Evolutionary conservation across 1,140 invertebrate genomes (phyloP), one percentile per base, ranked within the genome.

Genomic region (Sycobia sp.): DNA sequence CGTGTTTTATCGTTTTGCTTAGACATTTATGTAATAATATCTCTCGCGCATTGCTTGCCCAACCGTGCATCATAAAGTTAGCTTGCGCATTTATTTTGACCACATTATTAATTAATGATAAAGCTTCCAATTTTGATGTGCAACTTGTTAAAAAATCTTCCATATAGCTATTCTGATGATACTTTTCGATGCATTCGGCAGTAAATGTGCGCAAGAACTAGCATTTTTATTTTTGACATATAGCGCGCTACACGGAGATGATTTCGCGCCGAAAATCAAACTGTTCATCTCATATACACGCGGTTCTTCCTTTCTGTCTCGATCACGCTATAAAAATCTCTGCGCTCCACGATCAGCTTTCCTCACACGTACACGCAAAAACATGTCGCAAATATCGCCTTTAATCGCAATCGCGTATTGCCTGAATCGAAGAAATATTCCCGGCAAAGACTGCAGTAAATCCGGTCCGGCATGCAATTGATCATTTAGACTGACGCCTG

Each of bases 281-380:
- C 8, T n/a, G 4, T 2, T 7, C 41, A 58, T 58, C 8, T 18
- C 27, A 22, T 46, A 58, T 16, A 27, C 16, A 4, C 14, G 1
- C 3, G 55, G 55, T 10, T 23, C 25, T 11, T 10, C 20, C 9
- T 10, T 16, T 4, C 55, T 11, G 36, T 58, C 32, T 3, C 20
- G 10, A 13, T 23, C 55, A 8, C 55, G 10, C 41, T 18, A 58
- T 34, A 58, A 36, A 27, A 58, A 58, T 46, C 41, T 34, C n/a
- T 53, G 50, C 10, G 34, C 50, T 4, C 11, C 50, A 3, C 29
- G 3, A 22, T 53, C 50, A 4, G 10, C 18, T 34, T 53, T 9
- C 27, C 29, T 27, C 29, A 29, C 8, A 50, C 18, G 9, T 29
- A 7, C 23, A 50, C 10, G 29, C 20, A 11, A 13, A 10, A 53